phyloP scores from a whole-genome alignment of 2,113 vertebrate species.

The Oceanodroma tethys region DNA sequence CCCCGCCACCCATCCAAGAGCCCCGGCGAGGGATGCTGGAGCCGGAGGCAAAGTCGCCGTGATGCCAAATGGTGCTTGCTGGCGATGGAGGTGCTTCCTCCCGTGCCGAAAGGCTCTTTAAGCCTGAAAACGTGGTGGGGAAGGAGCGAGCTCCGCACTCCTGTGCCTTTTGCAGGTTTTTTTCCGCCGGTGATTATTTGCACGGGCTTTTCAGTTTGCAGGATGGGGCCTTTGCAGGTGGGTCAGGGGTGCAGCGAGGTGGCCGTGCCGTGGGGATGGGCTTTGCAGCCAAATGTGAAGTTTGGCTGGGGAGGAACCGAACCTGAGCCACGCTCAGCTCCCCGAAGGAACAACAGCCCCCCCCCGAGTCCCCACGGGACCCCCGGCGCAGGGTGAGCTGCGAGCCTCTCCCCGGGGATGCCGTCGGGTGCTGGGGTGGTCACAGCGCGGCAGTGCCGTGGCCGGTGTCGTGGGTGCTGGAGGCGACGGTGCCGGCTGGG shows the following conservation, averaged over 20 bases:
- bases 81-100: neutral
- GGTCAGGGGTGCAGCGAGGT: neutral
- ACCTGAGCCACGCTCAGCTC: neutral
- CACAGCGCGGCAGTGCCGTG: accelerated
- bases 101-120: neutral
- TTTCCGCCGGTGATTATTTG: neutral
- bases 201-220: neutral
- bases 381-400: neutral
- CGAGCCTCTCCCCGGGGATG: neutral
- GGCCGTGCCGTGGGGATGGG: neutral
- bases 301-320: neutral
- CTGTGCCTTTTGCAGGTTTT: neutral
- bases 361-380: accelerated
- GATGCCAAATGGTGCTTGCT: neutral
- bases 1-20: neutral
- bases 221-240: neutral
- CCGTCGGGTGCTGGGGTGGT: neutral
- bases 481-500: neutral
- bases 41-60: accelerated
- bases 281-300: neutral
- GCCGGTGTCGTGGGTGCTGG: accelerated
- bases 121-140: neutral
- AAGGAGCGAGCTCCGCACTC: neutral
- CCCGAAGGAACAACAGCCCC: too few relatives aligned
- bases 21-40: neutral